Evolutionary conservation across 92 coral and sea anemone species (phyloP), one percentile per base, ranked within the genome.

Genomic region (Pocillopora grandis): DNA sequence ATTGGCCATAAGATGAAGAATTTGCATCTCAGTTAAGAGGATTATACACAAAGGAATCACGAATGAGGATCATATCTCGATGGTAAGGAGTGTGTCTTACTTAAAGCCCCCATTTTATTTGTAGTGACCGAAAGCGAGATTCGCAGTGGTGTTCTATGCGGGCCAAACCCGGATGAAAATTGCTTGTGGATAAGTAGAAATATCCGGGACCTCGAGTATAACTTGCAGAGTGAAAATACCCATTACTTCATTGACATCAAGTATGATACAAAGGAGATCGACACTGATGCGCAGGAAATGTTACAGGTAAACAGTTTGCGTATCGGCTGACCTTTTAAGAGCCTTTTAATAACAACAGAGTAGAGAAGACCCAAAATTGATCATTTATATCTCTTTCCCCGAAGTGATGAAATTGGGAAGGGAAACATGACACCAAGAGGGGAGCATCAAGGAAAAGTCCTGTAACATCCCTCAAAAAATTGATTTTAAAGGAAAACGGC

Each of bases 61-160:
- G 8, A 42, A 42, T 42, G 52, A 7, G 8, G 52, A 42, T 7
- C 4, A 42, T 42, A 42, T 7, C 52, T 42, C 52, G 52, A 42
- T 42, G 52, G 52, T 42, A 42, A 17, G 21, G 8, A 14, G 9
- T 13, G 10, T 68, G 70, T 48, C 12, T 49, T 16, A 21, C 15
- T 57, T n/a, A 20, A 61, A 7, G 37, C 2, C 21, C 35, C 33
- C 56, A 23, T 2, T 80, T 10, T 9, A 35, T 69, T 55, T 65
- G 15, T 69, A 90, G 93, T 90, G 16, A 90, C 93, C 13, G 93
- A 90, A 56, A 90, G 84, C 64, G 93, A 90, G 77, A 80, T 90
- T 66, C 91, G 91, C 60, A 84, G 84, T 62, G 93, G 91, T 2
- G 69, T 90, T 74, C 77, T 90, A 21, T 36, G 52, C 19, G 82